Evolutionary conservation across 2,888 invertebrate genomes (phyloP).

Genomic region (Julus scanicus): DNA sequence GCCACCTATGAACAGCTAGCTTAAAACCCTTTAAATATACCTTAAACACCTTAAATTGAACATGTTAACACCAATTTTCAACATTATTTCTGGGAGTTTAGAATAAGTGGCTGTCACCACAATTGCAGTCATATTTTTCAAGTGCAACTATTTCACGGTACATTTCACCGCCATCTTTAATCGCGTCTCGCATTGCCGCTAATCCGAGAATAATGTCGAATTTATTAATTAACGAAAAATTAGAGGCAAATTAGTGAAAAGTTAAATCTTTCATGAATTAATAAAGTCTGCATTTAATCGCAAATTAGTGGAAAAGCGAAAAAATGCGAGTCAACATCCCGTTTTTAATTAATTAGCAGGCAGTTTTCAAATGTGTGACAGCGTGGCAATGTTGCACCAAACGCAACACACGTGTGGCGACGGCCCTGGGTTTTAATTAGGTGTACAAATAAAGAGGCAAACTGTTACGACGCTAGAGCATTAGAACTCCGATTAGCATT

Average conservation of each 20-base stretch:
- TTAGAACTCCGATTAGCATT: constrained; percentile 12
- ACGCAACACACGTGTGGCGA: not conserved
- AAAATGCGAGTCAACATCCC: not conserved
- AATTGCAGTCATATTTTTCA: not conserved
- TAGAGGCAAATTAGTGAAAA: not conserved
- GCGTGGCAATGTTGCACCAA: not conserved
- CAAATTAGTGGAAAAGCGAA: not conserved
- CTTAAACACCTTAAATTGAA: too few relatives aligned
- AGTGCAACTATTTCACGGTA: not conserved
- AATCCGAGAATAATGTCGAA: not conserved
- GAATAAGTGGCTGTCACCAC: too few relatives aligned
- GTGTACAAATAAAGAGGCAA: constrained; percentile 19
- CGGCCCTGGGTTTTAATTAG: constrained; percentile 20
- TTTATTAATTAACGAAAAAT: not conserved
- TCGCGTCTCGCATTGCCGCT: not conserved
- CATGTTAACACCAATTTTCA: too few relatives aligned
- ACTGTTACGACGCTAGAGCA: constrained; percentile 6
- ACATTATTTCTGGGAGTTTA: too few relatives aligned
- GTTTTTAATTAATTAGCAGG: not conserved
- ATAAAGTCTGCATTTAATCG: not conserved
- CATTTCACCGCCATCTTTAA: too few relatives aligned
- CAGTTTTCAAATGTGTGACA: not conserved
- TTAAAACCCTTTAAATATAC: too few relatives aligned
- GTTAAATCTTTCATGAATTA: not conserved
- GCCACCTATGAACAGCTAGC: too few relatives aligned